Base-by-base conservation (phyloP, 2,797 vertebrate genomes). In the Heteromormyrus szaboi region DNA sequence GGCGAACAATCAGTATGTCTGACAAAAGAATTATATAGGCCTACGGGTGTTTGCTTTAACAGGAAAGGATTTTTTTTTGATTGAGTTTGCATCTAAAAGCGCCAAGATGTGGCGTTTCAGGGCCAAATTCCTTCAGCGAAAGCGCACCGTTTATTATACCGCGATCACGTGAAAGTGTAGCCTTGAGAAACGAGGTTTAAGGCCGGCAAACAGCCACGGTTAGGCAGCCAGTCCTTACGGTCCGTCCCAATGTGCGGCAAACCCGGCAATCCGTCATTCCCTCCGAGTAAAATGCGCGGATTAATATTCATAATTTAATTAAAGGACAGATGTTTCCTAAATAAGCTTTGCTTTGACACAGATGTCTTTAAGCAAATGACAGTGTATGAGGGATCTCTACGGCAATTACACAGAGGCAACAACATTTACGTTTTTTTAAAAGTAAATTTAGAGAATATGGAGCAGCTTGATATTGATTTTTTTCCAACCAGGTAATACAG, bases 241-340 rank as follows among this genome's bases (percentile, higher is more conserved):
- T 62, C 8, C 22, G 22, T 3, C 65, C 33, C 65, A 12, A 72
- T 85, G 29, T 22, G 51, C 4, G 48, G 85, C 65, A 50, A 76
- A 88, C 46, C 83, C 41, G 88, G 84, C 22, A 89, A 85, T 81
- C 54, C 68, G 46, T 84, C 88, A 65, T 46, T 86, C 22, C 79
- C 50, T 85, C 65, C 0, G 54, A 90, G 65, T 65, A 54, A 89
- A 11, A 84, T 48, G 51, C 90, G 44, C 51, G 88, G 81, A 86
- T 88, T 68, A 91, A 76, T 81, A 59, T 89, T 90, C 81, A 54
- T 89, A 44, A 86, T 88, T 89, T 65, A 89, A 81, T 88, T 83
- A 88, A 51, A 33, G 29, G 88, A 59, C 90, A 90, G 62, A 83
- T 90, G 88, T 90, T 88, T 85, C 51, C 68, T 56, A 87, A 68